A percentile compares a stretch with the other conserved stretches of the same genome.
These are phyloP conservation scores for Dendrocincla tyrannina DNA, from an alignment of 2,797 vertebrate species.

Conservation along the genomic window DNA sequence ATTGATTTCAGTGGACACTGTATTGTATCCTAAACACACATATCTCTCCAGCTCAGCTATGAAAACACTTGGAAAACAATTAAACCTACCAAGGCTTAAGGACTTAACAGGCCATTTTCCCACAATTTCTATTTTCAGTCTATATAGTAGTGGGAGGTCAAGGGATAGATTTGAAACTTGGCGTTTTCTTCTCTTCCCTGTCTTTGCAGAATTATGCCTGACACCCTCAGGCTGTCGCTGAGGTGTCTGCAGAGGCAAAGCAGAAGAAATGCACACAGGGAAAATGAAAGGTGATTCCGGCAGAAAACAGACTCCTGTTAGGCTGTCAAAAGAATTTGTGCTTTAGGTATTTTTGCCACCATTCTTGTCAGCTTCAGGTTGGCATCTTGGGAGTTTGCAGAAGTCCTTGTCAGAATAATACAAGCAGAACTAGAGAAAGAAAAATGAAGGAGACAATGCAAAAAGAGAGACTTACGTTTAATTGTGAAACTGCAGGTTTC, in stretches of 20 bases:
- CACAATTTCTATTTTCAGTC: not conserved
- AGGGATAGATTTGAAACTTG: not conserved
- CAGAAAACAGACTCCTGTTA: conserved; percentile 37
- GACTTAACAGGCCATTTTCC: not conserved
- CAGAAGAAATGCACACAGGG: not conserved
- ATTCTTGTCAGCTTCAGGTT: conserved; percentile 62
- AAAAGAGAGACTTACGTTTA: conserved; percentile 41
- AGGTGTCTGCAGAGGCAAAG: conserved; percentile 4
- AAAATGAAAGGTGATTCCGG: conserved; percentile 54
- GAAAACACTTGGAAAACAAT: not conserved
- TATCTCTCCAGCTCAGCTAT: not conserved
- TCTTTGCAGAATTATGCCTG: not conserved
- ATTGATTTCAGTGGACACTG: not conserved
- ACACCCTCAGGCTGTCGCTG: not conserved
- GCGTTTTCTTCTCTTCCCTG: not conserved
- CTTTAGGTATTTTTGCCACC: conserved; percentile 43
- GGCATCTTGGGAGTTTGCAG: conserved; percentile 39
- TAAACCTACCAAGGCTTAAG: not conserved
- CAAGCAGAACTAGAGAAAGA: conserved; percentile 22
- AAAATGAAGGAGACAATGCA: conserved; percentile 34
- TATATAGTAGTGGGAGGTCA: not conserved
- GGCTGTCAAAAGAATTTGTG: conserved; percentile 59
- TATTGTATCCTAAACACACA: not conserved
- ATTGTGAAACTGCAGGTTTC: conserved; percentile 15
- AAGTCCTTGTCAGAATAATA: conserved; percentile 64